Conservation (phyloP, 2,113 vertebrate species). For the Colaptes auratus region DNA sequence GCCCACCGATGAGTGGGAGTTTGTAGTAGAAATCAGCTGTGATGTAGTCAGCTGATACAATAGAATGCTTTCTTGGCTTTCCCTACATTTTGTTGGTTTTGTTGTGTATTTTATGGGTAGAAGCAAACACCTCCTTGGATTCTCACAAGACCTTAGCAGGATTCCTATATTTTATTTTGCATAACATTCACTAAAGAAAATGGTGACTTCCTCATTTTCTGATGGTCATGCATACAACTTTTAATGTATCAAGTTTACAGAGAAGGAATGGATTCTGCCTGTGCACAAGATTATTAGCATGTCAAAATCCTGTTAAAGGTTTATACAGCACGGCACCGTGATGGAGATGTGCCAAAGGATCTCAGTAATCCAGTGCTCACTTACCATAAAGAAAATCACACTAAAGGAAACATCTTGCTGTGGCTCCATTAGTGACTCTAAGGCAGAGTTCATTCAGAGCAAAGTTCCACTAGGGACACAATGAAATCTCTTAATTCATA, state of each 20-base stretch:
- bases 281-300: background rate
- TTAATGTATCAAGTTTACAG: background rate
- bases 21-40: background rate
- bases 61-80: background rate
- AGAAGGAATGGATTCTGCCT: background rate
- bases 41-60: accelerated
- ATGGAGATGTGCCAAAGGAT: background rate
- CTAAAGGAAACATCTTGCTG: background rate
- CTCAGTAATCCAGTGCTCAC: background rate
- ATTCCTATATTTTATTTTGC: background rate
- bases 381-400: background rate
- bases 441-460: background rate
- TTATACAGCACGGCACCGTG: background rate
- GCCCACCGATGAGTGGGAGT: background rate
- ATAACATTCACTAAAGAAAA: background rate
- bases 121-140: background rate
- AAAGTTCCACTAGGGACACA: background rate
- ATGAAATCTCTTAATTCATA: background rate
- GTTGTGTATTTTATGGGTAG: background rate
- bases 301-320: background rate
- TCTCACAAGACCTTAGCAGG: background rate
- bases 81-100: background rate
- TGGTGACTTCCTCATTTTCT: background rate
- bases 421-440: background rate
- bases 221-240: background rate